Evolutionary conservation across 2,113 vertebrate genomes (phyloP).

Genomic region (Hydropotes inermis): DNA sequence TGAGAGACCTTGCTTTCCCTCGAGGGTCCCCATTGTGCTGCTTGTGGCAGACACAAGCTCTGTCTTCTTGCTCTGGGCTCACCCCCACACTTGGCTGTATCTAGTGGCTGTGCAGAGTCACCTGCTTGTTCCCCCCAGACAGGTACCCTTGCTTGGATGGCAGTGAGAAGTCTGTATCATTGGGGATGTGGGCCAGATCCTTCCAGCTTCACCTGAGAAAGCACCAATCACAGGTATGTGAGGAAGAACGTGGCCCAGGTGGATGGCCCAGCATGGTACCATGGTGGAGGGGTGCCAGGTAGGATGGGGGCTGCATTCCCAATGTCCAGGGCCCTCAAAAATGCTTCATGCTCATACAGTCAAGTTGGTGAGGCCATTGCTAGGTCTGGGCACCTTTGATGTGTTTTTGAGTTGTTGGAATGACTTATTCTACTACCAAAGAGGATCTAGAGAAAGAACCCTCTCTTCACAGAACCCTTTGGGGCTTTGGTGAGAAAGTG

Average conservation of each 20-base stretch:
- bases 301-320: neutral
- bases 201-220: neutral
- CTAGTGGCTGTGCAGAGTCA: no score
- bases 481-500: neutral
- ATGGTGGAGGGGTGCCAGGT: neutral
- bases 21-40: neutral
- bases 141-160: neutral
- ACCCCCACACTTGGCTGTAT: neutral
- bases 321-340: neutral
- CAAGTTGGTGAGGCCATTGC: neutral
- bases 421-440: neutral
- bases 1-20: neutral
- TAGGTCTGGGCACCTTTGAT: neutral
- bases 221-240: neutral
- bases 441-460: neutral
- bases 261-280: neutral
- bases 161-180: neutral
- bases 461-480: neutral
- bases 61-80: neutral
- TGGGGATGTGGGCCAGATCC: neutral
- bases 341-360: neutral
- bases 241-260: neutral
- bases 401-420: neutral
- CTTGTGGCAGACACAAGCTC: neutral
- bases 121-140: accelerated